These are phyloP conservation scores for Todiramphus saurophagus DNA, from an alignment of 2,113 vertebrate species.

Conservation along the genomic window DNA sequence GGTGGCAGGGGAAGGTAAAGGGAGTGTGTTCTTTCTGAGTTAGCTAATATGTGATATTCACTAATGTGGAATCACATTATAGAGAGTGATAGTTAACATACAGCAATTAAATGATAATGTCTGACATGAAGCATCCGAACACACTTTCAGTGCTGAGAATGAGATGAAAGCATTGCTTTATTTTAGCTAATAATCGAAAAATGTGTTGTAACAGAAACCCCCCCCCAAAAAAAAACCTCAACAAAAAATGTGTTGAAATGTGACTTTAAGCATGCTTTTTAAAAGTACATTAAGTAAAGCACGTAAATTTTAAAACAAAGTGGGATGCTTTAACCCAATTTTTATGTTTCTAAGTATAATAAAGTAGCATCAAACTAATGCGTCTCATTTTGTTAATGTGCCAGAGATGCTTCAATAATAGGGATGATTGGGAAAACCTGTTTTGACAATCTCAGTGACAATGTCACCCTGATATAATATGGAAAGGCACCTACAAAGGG, in stretches of 20 bases:
- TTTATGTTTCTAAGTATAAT: not conserved
- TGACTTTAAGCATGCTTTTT: not conserved
- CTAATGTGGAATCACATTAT: not conserved
- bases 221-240: no score
- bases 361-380: not conserved
- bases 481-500: not conserved
- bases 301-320: not conserved
- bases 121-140: not conserved
- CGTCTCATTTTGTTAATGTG: not conserved
- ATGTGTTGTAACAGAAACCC: no score
- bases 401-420: not conserved
- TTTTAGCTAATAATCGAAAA: not conserved
- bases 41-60: not conserved
- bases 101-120: not conserved
- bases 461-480: not conserved
- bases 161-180: not conserved
- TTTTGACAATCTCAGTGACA: not conserved
- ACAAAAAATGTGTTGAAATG: not conserved
- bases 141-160: rapidly evolving
- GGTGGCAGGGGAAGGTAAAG: not conserved
- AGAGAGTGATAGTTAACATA: not conserved
- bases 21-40: not conserved
- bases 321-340: not conserved
- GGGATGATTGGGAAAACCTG: not conserved
- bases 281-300: not conserved